A percentile compares a stretch with the other conserved stretches of the same genome.
Conservation (phyloP, 2,113 vertebrate genomes). For the Panurus biarmicus region DNA sequence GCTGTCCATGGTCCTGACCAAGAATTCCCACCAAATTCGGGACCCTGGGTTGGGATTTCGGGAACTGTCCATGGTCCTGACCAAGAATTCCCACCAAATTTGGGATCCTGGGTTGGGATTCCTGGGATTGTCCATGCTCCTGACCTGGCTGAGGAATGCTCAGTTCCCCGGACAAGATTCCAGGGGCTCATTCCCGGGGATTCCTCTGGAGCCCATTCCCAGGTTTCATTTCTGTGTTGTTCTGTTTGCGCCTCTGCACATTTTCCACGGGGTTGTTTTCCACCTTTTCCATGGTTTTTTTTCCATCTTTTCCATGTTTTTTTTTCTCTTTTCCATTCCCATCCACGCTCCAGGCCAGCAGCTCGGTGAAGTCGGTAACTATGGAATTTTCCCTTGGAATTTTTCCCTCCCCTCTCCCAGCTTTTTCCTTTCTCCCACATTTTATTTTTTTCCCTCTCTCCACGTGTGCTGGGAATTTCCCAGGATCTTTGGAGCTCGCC, state of each 20-base stretch:
- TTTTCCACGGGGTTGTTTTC: background rate
- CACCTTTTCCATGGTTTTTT: background rate
- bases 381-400: background rate
- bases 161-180: background rate
- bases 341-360: slow-evolving; percentile 18
- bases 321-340: slow-evolving; percentile 1
- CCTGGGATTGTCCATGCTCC: background rate
- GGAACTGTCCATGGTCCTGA: background rate
- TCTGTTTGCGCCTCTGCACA: fast-evolving
- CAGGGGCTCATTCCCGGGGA: background rate
- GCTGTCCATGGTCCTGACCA: no score
- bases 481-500: background rate
- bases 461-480: fast-evolving
- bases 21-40: background rate
- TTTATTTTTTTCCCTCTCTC: background rate
- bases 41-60: no score
- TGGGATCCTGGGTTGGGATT: no score
- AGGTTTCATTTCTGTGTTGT: background rate
- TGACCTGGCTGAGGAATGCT: background rate
- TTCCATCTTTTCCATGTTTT: background rate
- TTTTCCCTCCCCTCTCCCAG: background rate
- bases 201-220: background rate
- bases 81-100: fast-evolving
- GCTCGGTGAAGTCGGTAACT: slow-evolving; percentile 42
- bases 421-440: background rate